Evolutionary conservation across 1,140 invertebrate genomes (phyloP), one percentile per base, ranked within the genome.

Genomic region (Thaumetopoea pityocampa): DNA sequence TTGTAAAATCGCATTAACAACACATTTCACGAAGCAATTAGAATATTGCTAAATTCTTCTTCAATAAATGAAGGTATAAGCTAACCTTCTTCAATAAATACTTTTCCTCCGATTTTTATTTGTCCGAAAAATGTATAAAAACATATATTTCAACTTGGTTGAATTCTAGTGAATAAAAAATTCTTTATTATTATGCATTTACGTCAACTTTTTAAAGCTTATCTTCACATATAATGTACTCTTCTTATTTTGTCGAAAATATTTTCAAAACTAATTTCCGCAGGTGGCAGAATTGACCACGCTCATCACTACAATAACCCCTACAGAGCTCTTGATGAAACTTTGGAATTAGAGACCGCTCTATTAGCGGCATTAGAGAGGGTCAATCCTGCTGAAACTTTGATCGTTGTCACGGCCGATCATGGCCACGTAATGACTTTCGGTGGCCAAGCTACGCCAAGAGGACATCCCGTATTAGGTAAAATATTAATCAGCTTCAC

Each of bases 241-340:
- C n/a, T n/a, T n/a, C n/a, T n/a, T 10, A n/a, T n/a, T 23, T 35
- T 34, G 32, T 34, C 2, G 17, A 23, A 29, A 1, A 12, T 23
- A 20, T 48, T 51, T 49, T 63, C 14, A 22, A 74, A 7, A n/a
- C n/a, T n/a, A n/a, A n/a, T n/a, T n/a, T n/a, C n/a, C 14, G 15
- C 45, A 92, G 91, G 91, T 57, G 91, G 90, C 12, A 79, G 90
- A 44, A 93, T 93, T 52, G 91, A 93, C 66, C 90, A 92, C 50
- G 91, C 90, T 4, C 92, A 93, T 72, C 92, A 93, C 67, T 89
- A 89, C 64, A 92, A 91, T 66, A 91, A 90, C 55, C 90, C 90
- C 2, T 90, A 89, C 51, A 74, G 90, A 60, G 91, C 91, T 2
- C 67, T 92, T 2, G 89, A 91, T 51, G 91, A 92, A 60, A 91